Base-by-base conservation (phyloP, 2,797 vertebrate genomes). In the Pachyuromys duprasi region DNA sequence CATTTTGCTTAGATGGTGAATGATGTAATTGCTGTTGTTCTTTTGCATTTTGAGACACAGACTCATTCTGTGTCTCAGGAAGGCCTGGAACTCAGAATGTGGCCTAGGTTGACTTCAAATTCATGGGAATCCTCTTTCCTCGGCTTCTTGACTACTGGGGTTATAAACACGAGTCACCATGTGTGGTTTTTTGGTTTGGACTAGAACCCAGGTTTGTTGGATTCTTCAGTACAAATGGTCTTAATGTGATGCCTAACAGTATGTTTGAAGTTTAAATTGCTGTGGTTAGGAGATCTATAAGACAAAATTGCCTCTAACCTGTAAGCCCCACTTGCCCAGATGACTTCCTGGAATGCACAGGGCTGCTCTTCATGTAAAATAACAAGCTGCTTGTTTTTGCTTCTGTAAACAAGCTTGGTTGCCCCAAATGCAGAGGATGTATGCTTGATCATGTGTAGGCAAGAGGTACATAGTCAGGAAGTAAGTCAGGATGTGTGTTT, bases 161-260 rank as follows among this genome's bases (percentile, higher is more conserved):
- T 26, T 53, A 69, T 3, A 69, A 53, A 31, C 31, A n/a, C 15
- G 12, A 69, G 31, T 13, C 28, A 49, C 28, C 17, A 22, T 12
- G 18, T 49, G 28, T n/a, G 31, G 20, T 12, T 69, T 53, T 86
- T 28, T 53, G 82, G 36, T 92, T 96, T 82, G 49, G 57, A 69
- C 72, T 86, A 89, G 36, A 92, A 88, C 13, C 28, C 60, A 75
- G 39, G 70, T 53, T 76, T 88, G 31, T 53, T 67, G 26, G 26
- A 39, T 93, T 94, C 70, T 89, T 45, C 53, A 69, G 60, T 45
- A 94, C 49, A 91, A 90, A 75, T 63, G 14, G 9, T 74, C 55
- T 45, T 83, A 28, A 83, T 31, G 26, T 3, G 26, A 45, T 42
- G 17, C 39, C 17, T 83, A 83, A 65, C 39, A 83, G 42, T 31